Evolutionary conservation across 37 sponge, comb jelly and placozoan genomes (phyloP).

Genomic region (Oopsacas minuta): DNA sequence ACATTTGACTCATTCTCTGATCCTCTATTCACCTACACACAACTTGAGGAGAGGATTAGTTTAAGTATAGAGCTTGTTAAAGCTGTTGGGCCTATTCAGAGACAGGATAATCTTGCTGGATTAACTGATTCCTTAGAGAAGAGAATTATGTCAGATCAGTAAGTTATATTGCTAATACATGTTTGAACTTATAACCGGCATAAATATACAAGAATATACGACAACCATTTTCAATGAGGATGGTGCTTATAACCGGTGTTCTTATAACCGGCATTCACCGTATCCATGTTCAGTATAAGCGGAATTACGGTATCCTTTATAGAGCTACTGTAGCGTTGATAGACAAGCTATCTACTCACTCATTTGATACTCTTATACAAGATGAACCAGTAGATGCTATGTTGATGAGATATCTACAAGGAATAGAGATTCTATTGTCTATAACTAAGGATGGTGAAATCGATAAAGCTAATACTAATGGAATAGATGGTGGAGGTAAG

Average conservation of each 20-base stretch:
- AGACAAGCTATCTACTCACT: background rate
- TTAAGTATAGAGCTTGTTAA: background rate
- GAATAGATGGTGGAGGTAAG: background rate
- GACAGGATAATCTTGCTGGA: background rate
- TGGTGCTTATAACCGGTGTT: no score
- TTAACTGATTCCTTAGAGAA: background rate
- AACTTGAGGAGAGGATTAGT: slow-evolving; percentile 14
- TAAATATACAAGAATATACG: no score
- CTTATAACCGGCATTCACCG: no score
- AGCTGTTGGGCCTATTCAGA: background rate
- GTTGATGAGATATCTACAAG: background rate
- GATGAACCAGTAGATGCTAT: background rate
- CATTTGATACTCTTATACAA: background rate
- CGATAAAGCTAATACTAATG: background rate
- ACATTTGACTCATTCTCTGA: background rate
- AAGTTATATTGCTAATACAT: no score
- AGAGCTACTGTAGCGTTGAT: background rate
- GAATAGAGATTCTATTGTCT: background rate
- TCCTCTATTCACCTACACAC: background rate
- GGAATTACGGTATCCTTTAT: no score
- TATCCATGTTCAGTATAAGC: no score
- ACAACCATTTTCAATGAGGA: no score
- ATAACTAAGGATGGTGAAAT: background rate
- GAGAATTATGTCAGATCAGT: background rate
- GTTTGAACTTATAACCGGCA: no score